Base-by-base conservation (phyloP, 2,113 vertebrate species). In the Aegotheles bennettii region DNA sequence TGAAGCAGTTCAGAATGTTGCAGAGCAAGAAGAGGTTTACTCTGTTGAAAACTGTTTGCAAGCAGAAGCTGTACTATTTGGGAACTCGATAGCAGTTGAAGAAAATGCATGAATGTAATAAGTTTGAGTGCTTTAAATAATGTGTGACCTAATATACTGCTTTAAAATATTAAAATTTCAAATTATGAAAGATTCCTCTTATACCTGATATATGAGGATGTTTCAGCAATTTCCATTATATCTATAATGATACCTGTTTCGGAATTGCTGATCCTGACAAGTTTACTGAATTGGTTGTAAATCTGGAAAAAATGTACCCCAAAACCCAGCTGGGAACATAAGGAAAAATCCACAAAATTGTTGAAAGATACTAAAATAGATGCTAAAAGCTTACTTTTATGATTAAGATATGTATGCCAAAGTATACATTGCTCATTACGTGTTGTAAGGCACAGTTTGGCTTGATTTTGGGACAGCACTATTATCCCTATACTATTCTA, bases 101-200 rank as follows among this genome's bases (percentile, higher is more conserved):
- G 20, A 64, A 94, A 96, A 90, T 4, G 13, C 29, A 25, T 3
- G 6, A 71, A 74, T 18, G 47, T 42, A 82, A 89, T 43, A 84
- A 92, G 92, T 59, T 50, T 25, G 47, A 70, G 76, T 36, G 47
- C 47, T 82, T 95, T 91, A 89, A 95, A 95, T 94, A 90, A 90
- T 43, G 64, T 31, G 68, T 43, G 73, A 60, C 70, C 57, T 95
- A 85, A 91, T 85, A 54, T 7, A 45, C 40, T 24, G 61, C 65
- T 77, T 60, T 94, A 83, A 97, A 93, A 94, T 95, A 95, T 89
- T 95, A 89, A 96, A 45, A 48, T 73, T 53, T 64, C 29, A 68
- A 70, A 92, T 96, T 53, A 75, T 56, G 60, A 92, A 47, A 1
- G 40, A 82, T 73, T 89, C 47, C 63, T 85, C 43, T 82, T 53